Conservation (phyloP, 2,797 vertebrate genomes). For the Sebastes wilsoni region DNA sequence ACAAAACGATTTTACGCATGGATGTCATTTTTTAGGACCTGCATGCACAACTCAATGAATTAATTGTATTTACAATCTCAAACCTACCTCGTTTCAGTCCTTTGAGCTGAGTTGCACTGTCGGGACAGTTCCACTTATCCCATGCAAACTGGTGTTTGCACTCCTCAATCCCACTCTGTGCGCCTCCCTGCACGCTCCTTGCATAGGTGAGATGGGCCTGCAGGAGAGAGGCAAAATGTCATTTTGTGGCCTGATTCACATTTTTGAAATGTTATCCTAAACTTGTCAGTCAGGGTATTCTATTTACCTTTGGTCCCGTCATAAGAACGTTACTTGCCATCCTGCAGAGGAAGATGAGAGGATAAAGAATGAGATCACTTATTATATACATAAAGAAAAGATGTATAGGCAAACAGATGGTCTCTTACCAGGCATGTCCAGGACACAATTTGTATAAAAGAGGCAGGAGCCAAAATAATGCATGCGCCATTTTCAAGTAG, state of each 20-base stretch:
- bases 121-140: slow-evolving; percentile 95
- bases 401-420: neutral
- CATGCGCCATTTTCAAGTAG: slow-evolving; percentile 55
- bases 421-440: slow-evolving; percentile 80
- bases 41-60: neutral
- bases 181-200: slow-evolving; percentile 89
- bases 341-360: slow-evolving; percentile 78
- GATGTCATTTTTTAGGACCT: no score
- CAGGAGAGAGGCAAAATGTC: slow-evolving; percentile 1
- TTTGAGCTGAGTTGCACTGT: slow-evolving; percentile 89
- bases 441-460: slow-evolving; percentile 50
- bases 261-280: neutral
- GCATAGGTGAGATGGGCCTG: slow-evolving; percentile 91
- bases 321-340: slow-evolving; percentile 94
- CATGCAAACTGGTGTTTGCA: slow-evolving; percentile 94
- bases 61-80: neutral
- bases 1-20: neutral
- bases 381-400: neutral
- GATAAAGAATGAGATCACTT: neutral
- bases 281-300: neutral
- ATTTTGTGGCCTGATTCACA: neutral
- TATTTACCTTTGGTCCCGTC: slow-evolving; percentile 94
- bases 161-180: slow-evolving; percentile 89
- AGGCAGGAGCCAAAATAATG: slow-evolving; percentile 58
- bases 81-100: slow-evolving; percentile 88